Base-by-base conservation (phyloP, 2,113 vertebrate genomes). In the Clinocottus analis region DNA sequence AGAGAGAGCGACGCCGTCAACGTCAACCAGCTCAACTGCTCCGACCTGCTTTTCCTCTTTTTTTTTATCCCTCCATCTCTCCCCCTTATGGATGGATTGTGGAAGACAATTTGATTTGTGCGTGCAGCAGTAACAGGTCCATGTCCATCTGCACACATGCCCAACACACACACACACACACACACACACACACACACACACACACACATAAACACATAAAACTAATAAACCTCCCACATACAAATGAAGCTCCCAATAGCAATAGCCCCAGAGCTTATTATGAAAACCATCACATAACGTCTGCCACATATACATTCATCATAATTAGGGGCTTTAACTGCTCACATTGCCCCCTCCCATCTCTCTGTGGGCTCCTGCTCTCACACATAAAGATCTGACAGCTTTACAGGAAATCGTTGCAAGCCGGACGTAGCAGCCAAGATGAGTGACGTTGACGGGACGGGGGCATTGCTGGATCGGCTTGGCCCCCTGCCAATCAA, bases 391-490 rank as follows among this genome's bases (percentile, higher is more conserved):
- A 79, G 81, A 84, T 69, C 56, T 90, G 85, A 90, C 91, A 90
- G 88, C 80, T 86, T 84, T 86, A 91, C 82, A 90, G 85, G 77
- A 93, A 90, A 92, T 90, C 73, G 25, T 87, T 89, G 78, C 35
- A 21, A 65, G 61, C 73, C 45, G 62, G 75, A 84, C 71, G 56
- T 43, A 72, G 47, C 47, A 25, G 63, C 72, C 19, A 5, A 41
- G 64, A 72, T 89, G 89, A 91, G 83, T 86, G 90, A 87, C 61
- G 56, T 43, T 87, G 85, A 86, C 47, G 35, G 71, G 78, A 47
- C 5, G 49, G 72, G 69, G 39, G 53, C 33, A 39, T 70, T 82
- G 74, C 63, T 37, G 79, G 69, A 80, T 82, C 63, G 19, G 70
- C 73, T 79, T 81, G 74, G 55, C 65, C 69, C 35, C 27, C 72